phyloP scores from a whole-genome alignment of 2,113 vertebrate genomes.

The Clarias batrachus region DNA sequence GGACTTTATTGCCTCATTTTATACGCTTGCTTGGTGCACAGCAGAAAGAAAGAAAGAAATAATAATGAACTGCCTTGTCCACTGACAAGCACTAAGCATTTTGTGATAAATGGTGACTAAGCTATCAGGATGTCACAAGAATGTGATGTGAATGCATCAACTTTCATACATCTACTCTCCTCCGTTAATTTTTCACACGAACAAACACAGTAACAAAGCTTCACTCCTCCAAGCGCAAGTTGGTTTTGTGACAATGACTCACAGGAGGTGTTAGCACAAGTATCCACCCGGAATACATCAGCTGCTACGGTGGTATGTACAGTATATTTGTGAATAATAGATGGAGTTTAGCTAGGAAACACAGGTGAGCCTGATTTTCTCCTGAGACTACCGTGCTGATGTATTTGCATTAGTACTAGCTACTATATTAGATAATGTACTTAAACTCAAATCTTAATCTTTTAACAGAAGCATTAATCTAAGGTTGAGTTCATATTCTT shows the following conservation, averaged over 20 bases:
- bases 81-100: neutral
- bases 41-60: neutral
- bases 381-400: conserved; percentile 18
- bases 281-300: conserved; percentile 16
- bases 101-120: neutral
- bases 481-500: neutral
- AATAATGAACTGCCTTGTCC: neutral
- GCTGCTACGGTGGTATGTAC: conserved; percentile 30
- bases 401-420: neutral
- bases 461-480: neutral
- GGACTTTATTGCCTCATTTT: neutral
- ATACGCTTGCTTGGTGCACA: neutral
- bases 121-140: neutral
- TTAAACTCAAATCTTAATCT: neutral
- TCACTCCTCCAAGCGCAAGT: neutral
- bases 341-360: conserved; percentile 51
- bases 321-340: conserved; percentile 48
- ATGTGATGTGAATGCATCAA: neutral
- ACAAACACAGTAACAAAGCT: neutral
- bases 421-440: neutral
- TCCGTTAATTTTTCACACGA: neutral
- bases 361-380: conserved; percentile 41
- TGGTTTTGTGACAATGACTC: conserved; percentile 2
- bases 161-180: conserved; percentile 9
- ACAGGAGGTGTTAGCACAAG: conserved; percentile 15